Base-by-base conservation (phyloP, 2,113 vertebrate species). In the Acrocephalus arundinaceus region DNA sequence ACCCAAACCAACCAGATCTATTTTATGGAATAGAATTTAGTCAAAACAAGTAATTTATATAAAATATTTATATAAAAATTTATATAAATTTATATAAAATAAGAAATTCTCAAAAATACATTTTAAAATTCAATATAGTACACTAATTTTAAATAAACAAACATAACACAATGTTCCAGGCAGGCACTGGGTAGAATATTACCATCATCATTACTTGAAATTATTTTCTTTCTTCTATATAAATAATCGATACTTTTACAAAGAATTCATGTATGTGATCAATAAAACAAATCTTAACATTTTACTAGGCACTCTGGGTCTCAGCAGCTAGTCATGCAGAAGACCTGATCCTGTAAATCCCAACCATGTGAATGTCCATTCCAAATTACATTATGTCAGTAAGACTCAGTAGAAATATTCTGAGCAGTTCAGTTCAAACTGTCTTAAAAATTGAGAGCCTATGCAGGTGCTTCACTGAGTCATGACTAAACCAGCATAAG, bases 261-360 rank as follows among this genome's bases (percentile, higher is more conserved):
- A 92, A 89, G 4, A 48, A 76, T 45, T 63, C 8, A 54, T 0
- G 0, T 54, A 48, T n/a, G 5, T 24, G 33, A 86, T 55, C 59
- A 83, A 52, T 49, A 48, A 85, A 88, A 67, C 1, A 4, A 65
- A 75, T 25, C 35, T 67, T 51, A 35, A 45, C 41, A 57, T 51
- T 72, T 65, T 15, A 7, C 54, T 23, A 20, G 35, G 78, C 66
- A 49, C 28, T 92, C 37, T 35, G 41, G 37, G n/a, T 51, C 81
- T 94, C 89, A 79, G 58, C 22, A 82, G 67, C n/a, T 46, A 91
- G 54, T 87, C 89, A 93, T 41, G 80, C 93, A 94, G 74, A 93
- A 95, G 87, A 89, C 54, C 58, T 89, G 71, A 87, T 59, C 67
- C 71, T 90, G 35, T 62, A 96, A 96, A 94, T 85, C 87, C 87